These are phyloP conservation scores for Acronicta alni DNA, from an alignment of 2,888 invertebrate species.

Conservation along the genomic window DNA sequence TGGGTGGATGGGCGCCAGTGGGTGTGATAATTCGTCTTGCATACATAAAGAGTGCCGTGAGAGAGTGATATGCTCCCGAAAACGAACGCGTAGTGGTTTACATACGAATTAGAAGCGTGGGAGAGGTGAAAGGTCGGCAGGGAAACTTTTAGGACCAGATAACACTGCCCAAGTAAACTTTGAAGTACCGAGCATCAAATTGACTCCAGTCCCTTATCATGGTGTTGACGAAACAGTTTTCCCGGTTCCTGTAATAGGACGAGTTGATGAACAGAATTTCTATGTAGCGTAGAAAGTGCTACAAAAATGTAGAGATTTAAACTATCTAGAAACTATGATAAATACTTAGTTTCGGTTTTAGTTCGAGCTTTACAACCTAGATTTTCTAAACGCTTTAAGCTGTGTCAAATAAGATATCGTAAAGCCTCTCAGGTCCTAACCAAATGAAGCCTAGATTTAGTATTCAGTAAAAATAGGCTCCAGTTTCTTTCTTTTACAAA, in stretches of 20 bases:
- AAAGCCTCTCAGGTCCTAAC: conserved; percentile 1
- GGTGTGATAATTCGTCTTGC: conserved; percentile 87
- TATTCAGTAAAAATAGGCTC: conserved; percentile 6
- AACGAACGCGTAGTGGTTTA: conserved; percentile 73
- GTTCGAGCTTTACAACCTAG: conserved; percentile 12
- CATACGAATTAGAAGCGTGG: conserved; percentile 83
- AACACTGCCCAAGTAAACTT: conserved; percentile 57
- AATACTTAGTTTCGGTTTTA: conserved; percentile 13
- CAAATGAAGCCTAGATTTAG: conserved; percentile 5
- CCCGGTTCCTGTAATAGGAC: conserved; percentile 15
- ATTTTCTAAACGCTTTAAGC: conserved; percentile 11
- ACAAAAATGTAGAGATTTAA: conserved; percentile 16
- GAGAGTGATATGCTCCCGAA: conserved; percentile 85
- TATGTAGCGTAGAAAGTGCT: conserved; percentile 17
- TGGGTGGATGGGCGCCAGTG: conserved; percentile 82
- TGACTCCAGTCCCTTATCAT: conserved; percentile 38
- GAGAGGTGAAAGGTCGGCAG: conserved; percentile 84
- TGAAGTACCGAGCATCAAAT: conserved; percentile 58
- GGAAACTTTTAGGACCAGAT: conserved; percentile 63
- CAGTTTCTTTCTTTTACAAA: not conserved
- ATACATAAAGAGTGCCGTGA: conserved; percentile 86
- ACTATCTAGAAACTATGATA: conserved; percentile 15
- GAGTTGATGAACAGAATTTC: conserved; percentile 5
- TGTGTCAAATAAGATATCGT: conserved; percentile 1
- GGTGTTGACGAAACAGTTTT: conserved; percentile 46